A percentile compares a stretch with the other conserved stretches of the same genome.
These are phyloP conservation scores for Brenthis ino DNA, from an alignment of 2,888 invertebrate genomes.

Conservation along the genomic window DNA sequence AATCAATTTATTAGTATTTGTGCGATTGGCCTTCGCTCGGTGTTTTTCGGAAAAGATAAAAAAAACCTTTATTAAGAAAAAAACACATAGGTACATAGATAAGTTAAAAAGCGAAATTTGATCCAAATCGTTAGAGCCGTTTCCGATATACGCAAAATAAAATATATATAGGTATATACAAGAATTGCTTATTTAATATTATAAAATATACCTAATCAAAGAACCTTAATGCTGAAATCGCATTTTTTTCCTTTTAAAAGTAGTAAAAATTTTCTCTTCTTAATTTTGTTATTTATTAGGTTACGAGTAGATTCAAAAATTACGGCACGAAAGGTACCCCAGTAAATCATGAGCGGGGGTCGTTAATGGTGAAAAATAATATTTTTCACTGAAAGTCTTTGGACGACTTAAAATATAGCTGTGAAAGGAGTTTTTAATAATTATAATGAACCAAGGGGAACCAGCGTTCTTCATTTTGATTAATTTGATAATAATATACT, in stretches of 20 bases:
- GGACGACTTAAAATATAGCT: slow-evolving; percentile 54
- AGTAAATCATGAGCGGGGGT: slow-evolving; percentile 60
- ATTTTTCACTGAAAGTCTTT: slow-evolving; percentile 52
- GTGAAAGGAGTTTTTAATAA: slow-evolving; percentile 57
- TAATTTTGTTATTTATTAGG: slow-evolving; percentile 68
- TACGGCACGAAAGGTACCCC: slow-evolving; percentile 46
- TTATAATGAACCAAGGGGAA: slow-evolving; percentile 47
- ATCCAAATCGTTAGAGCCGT: too few species aligned
- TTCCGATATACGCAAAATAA: too few species aligned
- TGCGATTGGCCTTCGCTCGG: too few species aligned
- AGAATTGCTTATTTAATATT: too few species aligned
- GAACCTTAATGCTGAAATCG: background rate
- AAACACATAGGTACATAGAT: too few species aligned
- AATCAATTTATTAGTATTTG: too few species aligned
- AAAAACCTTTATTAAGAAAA: too few species aligned
- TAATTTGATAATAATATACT: slow-evolving; percentile 37
- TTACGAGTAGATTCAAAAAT: slow-evolving; percentile 57
- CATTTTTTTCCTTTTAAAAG: background rate
- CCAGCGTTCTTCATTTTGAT: slow-evolving; percentile 31
- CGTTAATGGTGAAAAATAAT: slow-evolving; percentile 74
- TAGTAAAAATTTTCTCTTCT: slow-evolving; percentile 31
- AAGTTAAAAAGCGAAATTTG: too few species aligned
- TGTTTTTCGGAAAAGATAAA: too few species aligned
- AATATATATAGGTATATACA: too few species aligned
- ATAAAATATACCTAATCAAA: background rate